These are phyloP conservation scores for Sebastes nivosus DNA, from an alignment of 2,797 vertebrate genomes.

Conservation along the genomic window DNA sequence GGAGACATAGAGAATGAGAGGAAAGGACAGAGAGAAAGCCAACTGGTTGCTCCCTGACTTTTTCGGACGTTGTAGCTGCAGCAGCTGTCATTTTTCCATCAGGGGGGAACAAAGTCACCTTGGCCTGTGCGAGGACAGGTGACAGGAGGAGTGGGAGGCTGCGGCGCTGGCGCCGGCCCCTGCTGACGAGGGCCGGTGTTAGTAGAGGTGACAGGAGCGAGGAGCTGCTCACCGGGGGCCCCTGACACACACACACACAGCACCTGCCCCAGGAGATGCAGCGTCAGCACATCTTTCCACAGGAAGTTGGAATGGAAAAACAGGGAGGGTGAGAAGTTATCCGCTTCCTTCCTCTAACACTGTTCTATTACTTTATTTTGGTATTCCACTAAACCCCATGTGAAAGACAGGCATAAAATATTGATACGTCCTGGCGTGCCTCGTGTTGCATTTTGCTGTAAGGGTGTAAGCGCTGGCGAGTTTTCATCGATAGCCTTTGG, in stretches of 20 bases:
- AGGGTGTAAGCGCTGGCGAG: constrained; percentile 57
- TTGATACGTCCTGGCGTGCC: constrained; percentile 65
- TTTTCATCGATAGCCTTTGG: constrained; percentile 60
- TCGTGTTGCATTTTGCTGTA: constrained; percentile 72
- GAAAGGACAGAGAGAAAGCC: constrained; percentile 45
- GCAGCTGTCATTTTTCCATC: constrained; percentile 82
- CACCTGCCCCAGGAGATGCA: constrained; percentile 75
- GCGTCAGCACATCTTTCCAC: constrained; percentile 75
- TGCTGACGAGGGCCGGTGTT: constrained; percentile 72
- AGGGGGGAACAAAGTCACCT: constrained; percentile 83
- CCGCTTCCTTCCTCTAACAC: constrained; percentile 41
- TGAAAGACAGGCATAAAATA: constrained; percentile 73
- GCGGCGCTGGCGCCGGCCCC: constrained; percentile 56
- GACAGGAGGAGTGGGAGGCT: constrained; percentile 73
- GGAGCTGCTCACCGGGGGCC: constrained; percentile 76
- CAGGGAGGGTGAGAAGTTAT: constrained; percentile 49
- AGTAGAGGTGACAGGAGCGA: constrained; percentile 81
- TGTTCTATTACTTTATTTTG: constrained; percentile 59
- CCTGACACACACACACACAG: constrained; percentile 60
- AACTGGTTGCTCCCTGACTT: constrained; percentile 58
- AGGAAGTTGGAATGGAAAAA: constrained; percentile 60
- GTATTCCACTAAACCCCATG: constrained; percentile 58
- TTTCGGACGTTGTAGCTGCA: constrained; percentile 54
- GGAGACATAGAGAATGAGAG: constrained; percentile 18
- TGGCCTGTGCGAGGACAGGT: constrained; percentile 79